Base-by-base conservation (phyloP, 2,113 vertebrate species). In the Python bivittatus region DNA sequence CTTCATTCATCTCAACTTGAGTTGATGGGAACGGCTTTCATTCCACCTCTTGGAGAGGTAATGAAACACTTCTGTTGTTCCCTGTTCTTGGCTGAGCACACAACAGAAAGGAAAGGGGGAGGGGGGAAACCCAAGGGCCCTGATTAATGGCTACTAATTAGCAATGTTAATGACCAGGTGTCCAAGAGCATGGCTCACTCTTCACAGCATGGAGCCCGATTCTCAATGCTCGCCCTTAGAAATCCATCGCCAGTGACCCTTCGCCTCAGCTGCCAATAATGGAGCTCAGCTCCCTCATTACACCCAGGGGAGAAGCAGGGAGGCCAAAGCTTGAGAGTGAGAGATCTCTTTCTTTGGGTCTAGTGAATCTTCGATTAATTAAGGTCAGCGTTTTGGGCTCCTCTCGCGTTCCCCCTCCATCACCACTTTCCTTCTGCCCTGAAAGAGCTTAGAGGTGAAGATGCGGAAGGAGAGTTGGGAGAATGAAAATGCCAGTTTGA, bases 161-260 rank as follows among this genome's bases (percentile, higher is more conserved):
- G 99, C 99, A 99, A 99, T 99, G 99, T 99, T 99, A 99, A 99
- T 99, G 99, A 99, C 98, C 99, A 99, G 99, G 99, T 99, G 99
- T 99, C 99, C 98, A 98, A 98, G 98, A 98, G 98, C 98, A 97
- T 92, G 98, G 98, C 98, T 98, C 99, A 98, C 98, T 99, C 98
- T 98, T 98, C 99, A 98, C 98, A 99, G 98, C 97, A 97, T 97
- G 98, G 97, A 98, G 98, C 96, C 97, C 98, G 97, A 7, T 97
- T 97, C 98, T 98, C 98, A 98, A 98, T 98, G 97, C 98, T 48
- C 97, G 98, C 98, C 98, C 98, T 98, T 97, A 98, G 98, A 98
- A 99, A 99, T 98, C 98, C 98, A 98, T 98, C 98, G 98, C 98
- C 98, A 96, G 97, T 98, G 98, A 98, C 98, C 98, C 98, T 98